These are phyloP conservation scores for Homarus americanus DNA, from an alignment of 1,140 invertebrate species.

Conservation along the genomic window DNA sequence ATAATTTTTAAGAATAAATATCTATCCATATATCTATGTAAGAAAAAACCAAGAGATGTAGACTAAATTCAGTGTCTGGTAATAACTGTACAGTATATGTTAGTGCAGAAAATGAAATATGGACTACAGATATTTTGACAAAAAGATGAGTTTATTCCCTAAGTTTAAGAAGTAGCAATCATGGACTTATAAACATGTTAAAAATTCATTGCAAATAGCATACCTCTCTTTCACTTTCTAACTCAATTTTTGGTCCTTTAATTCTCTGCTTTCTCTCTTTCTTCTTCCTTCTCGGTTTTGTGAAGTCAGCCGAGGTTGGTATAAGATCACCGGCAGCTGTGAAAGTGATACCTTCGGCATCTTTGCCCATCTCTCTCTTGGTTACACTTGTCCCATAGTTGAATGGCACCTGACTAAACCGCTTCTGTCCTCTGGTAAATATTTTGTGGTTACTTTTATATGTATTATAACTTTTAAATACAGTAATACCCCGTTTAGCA, in stretches of 20 bases:
- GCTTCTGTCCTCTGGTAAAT: constrained; percentile 33
- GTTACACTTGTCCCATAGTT: constrained; percentile 38
- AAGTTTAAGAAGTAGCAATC: too few relatives aligned
- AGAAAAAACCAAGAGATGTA: too few relatives aligned
- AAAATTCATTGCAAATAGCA: neutral
- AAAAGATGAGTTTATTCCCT: too few relatives aligned
- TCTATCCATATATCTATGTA: too few relatives aligned
- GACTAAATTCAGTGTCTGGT: neutral
- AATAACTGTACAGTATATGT: neutral
- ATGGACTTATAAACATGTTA: neutral
- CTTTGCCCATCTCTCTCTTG: too few relatives aligned
- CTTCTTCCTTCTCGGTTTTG: neutral
- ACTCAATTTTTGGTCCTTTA: constrained; percentile 16
- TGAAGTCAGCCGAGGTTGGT: constrained; percentile 28
- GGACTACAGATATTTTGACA: too few relatives aligned
- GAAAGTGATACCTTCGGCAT: constrained; percentile 7
- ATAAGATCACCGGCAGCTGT: constrained; percentile 49
- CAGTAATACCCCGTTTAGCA: too few relatives aligned
- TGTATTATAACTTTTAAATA: too few relatives aligned
- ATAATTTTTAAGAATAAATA: too few relatives aligned
- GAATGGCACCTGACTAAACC: constrained; percentile 44
- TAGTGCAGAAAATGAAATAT: too few relatives aligned
- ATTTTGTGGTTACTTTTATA: too few relatives aligned
- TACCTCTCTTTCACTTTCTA: constrained; percentile 38
- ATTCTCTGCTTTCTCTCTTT: neutral